Base-by-base conservation (phyloP, 2,113 vertebrate genomes). In the Brachionichthys hirsutus region DNA sequence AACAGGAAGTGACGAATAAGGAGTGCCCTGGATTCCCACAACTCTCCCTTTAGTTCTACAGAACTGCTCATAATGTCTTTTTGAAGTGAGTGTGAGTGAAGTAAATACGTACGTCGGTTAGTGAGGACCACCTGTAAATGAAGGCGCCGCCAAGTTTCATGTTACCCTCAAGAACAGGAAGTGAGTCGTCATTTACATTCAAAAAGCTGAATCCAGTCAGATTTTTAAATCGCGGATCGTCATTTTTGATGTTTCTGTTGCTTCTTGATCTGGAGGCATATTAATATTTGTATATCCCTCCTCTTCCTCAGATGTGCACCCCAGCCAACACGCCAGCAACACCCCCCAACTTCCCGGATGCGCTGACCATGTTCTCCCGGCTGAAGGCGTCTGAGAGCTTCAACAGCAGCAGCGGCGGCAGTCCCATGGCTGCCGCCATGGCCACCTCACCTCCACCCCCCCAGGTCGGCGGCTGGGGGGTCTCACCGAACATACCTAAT, bases 301-400 rank as follows among this genome's bases (percentile, higher is more conserved):
- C 18, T 50, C 53, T 0, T 54, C 9, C 57, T 0, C 91, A 99
- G 97, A 98, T 99, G 97, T 97, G 97, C 87, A 95, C 96, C 86
- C 96, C 96, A 0, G 94, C 95, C 91, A 99, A 99, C 93, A 98
- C 95, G 35, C 97, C 97, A 0, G 97, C 96, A 50, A 98, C 96
- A 1, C 96, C 95, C 34, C 97, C 97, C 50, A 99, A 98, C 92
- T 98, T 99, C 82, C 97, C 96, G 0, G 96, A 99, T 0, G 92
- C 97, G 14, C 89, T 98, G 87, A 94, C 95, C 90, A 98, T 98
- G 96, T 98, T 98, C 89, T 96, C 97, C 41, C 91, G 94, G 68
- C 95, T 98, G 83, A 98, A 98, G 83, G 95, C 97, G 55, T 99
- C 95, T 0, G 95, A 99, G 88, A 87, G 93, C 79, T 93, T 94